These are phyloP conservation scores for Gorsachius goisagi DNA, from an alignment of 2,113 vertebrate genomes.

Conservation along the genomic window DNA sequence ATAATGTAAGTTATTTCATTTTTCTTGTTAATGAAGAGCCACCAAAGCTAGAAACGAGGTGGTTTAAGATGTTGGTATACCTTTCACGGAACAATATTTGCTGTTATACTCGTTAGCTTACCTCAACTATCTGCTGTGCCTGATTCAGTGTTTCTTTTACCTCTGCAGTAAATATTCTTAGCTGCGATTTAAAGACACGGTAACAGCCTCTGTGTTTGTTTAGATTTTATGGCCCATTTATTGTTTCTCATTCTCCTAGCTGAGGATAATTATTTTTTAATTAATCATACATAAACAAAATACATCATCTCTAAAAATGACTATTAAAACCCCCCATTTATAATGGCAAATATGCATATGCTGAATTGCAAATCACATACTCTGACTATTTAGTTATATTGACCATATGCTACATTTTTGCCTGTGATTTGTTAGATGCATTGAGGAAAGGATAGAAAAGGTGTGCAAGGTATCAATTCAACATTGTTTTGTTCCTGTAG, in stretches of 20 bases:
- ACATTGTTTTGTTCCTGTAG: neutral
- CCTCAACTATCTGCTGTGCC: neutral
- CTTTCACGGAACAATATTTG: neutral
- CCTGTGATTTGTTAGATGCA: neutral
- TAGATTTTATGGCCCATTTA: slow-evolving; percentile 69
- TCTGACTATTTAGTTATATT: neutral
- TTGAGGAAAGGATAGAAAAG: neutral
- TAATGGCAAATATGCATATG: slow-evolving; percentile 11
- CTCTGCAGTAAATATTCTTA: slow-evolving; percentile 34
- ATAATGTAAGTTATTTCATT: neutral
- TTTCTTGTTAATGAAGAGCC: neutral
- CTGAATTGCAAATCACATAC: slow-evolving; percentile 1
- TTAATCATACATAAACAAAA: slow-evolving; percentile 68
- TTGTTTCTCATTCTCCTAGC: slow-evolving; percentile 58
- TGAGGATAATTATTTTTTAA: slow-evolving; percentile 72
- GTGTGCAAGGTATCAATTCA: neutral
- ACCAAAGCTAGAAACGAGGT: neutral
- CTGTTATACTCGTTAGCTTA: neutral
- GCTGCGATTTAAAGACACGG: slow-evolving; percentile 31
- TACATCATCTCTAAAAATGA: slow-evolving; percentile 32
- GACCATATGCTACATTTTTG: neutral
- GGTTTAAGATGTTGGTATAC: neutral
- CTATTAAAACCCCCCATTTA: slow-evolving; percentile 36
- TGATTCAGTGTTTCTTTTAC: neutral
- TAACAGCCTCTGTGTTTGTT: slow-evolving; percentile 53